phyloP scores from a whole-genome alignment of 2,797 vertebrate species.

The Acanthopagrus latus region DNA sequence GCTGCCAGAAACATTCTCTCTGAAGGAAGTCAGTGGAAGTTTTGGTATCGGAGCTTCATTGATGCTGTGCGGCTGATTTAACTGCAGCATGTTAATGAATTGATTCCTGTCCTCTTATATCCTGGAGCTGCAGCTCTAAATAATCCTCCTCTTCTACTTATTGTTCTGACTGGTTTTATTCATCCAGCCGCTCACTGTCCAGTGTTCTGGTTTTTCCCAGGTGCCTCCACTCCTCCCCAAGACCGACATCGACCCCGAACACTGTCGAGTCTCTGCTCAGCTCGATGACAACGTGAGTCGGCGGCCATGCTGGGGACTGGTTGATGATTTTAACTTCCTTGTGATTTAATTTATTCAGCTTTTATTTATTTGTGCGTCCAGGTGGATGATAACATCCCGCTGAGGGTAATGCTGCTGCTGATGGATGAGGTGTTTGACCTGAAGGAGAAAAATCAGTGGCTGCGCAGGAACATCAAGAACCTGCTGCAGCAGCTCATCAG shows the following conservation, averaged over 20 bases:
- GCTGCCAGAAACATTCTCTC: no score
- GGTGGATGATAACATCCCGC: slow-evolving; percentile 98
- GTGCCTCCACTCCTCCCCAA: slow-evolving; percentile 90
- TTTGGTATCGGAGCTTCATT: no score
- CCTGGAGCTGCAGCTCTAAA: background rate
- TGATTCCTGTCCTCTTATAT: background rate
- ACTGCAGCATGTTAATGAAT: no score
- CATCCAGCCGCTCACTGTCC: background rate
- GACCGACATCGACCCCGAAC: slow-evolving; percentile 93
- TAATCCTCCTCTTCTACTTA: background rate
- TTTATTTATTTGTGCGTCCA: slow-evolving; percentile 58
- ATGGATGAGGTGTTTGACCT: slow-evolving; percentile 99
- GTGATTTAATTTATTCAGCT: slow-evolving; percentile 44
- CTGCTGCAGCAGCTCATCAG: slow-evolving; percentile 97
- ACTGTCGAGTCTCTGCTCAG: slow-evolving; percentile 95
- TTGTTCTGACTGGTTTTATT: background rate
- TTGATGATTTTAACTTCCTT: background rate
- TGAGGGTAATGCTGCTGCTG: slow-evolving; percentile 96
- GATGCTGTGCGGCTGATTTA: no score
- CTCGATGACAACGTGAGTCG: slow-evolving; percentile 96
- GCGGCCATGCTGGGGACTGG: slow-evolving; percentile 10
- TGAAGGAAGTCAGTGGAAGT: no score
- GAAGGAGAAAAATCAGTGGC: slow-evolving; percentile 98
- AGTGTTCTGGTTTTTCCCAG: slow-evolving; percentile 51
- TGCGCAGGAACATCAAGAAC: slow-evolving; percentile 98